Base-by-base conservation (phyloP, 92 coral and sea anemone species). In the Heliopora coerulea region DNA sequence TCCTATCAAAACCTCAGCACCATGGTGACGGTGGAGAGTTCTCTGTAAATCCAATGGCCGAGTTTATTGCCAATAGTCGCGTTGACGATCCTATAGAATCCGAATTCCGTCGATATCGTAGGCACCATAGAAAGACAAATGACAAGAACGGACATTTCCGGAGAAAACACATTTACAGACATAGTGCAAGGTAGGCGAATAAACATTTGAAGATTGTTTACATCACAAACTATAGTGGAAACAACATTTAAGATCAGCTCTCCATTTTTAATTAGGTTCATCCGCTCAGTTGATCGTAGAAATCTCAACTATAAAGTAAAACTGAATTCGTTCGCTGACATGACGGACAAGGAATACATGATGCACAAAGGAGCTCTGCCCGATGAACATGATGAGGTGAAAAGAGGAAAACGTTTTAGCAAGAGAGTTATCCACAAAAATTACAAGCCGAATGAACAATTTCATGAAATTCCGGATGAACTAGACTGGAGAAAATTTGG, bases 401-500 rank as follows among this genome's bases (percentile, higher is more conserved):
- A 35, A 35, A 5, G 52, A 62, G 37, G n/a, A 28, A 34, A 33
- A 41, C 56, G 41, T 44, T 27, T 20, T 20, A 37, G 60, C 14
- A 60, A 37, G 13, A 56, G 1, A 9, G 40, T 62, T 28, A 70
- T 69, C 24, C 23, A 57, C 29, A 67, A 54, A 28, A 78, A 69
- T 37, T 60, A 69, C 63, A 78, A 54, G 33, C 75, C 75, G 15
- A 65, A 35, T 17, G 69, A 41, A 15, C 69, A 68, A 49, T 80
- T 80, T 34, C 83, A 80, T 4, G 68, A 73, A 52, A 72, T 89
- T 31, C 97, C 97, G 28, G 88, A 65, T 41, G 49, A 85, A 7
- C 70, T 92, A 52, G 97, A 92, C 63, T 92, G 97, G 97, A 84
- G 96, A 80, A 76, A 87, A 42, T 89, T 87, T 67, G 97, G 97